A percentile compares a stretch with the other conserved stretches of the same genome.
Conservation (phyloP, 2,888 invertebrate genomes). For the Noctua janthe region DNA sequence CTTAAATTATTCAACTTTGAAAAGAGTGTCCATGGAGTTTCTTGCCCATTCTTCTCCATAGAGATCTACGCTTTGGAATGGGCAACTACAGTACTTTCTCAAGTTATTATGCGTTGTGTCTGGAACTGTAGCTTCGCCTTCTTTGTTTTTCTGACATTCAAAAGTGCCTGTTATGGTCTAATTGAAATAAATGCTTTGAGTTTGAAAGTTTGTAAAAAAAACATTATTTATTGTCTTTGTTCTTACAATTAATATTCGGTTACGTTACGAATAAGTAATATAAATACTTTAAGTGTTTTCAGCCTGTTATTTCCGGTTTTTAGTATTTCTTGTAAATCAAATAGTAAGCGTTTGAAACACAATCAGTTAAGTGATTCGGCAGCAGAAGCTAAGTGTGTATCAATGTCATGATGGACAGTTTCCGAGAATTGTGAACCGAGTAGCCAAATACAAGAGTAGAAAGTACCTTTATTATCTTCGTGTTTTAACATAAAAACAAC, state of each 20-base stretch:
- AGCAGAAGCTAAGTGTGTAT: constrained; percentile 32
- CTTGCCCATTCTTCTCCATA: too few species aligned
- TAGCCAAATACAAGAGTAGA: background rate
- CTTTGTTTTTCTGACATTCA: too few species aligned
- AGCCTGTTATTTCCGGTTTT: background rate
- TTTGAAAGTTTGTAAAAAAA: background rate
- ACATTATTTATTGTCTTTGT: background rate
- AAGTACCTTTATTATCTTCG: background rate
- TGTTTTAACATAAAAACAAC: too few species aligned
- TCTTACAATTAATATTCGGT: background rate
- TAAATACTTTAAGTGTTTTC: background rate
- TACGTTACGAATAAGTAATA: too few species aligned
- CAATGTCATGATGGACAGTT: constrained; percentile 11
- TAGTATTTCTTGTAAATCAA: constrained; percentile 11
- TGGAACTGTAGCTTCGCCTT: too few species aligned
- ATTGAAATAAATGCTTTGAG: too few species aligned
- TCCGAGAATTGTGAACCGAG: background rate
- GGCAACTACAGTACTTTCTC: too few species aligned
- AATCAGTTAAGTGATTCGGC: constrained; percentile 38
- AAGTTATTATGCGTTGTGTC: too few species aligned
- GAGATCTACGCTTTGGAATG: too few species aligned
- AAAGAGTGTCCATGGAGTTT: too few species aligned
- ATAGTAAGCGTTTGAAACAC: constrained; percentile 27
- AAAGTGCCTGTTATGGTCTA: too few species aligned
- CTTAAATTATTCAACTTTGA: background rate